These are phyloP conservation scores for Tuta absoluta DNA, from an alignment of 2,888 invertebrate genomes.

Conservation along the genomic window DNA sequence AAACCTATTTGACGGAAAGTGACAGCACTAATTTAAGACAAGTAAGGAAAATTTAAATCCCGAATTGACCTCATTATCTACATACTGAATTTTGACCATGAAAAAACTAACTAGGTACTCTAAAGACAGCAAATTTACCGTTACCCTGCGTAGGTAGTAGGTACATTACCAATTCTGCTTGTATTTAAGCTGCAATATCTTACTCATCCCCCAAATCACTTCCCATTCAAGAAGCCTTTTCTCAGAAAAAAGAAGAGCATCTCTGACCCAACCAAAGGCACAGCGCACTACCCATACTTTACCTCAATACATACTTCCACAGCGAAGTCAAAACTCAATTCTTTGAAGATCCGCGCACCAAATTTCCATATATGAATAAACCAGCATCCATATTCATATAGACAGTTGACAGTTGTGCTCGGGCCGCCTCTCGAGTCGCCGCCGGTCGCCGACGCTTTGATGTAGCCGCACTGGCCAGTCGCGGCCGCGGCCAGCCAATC, in stretches of 20 bases:
- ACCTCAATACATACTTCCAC: slow-evolving; percentile 3
- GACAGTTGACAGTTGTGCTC: slow-evolving; percentile 69
- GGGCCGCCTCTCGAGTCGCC: slow-evolving; percentile 62
- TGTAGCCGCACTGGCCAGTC: slow-evolving; percentile 52
- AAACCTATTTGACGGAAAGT: too few species aligned
- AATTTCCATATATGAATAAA: slow-evolving; percentile 35
- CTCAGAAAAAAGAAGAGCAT: not conserved
- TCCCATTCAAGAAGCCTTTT: not conserved
- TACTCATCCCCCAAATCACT: not conserved
- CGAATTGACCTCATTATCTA: too few species aligned
- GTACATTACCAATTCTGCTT: too few species aligned
- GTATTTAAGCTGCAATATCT: not conserved
- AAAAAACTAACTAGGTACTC: too few species aligned
- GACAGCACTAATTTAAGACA: too few species aligned
- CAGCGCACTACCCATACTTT: not conserved
- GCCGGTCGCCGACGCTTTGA: slow-evolving; percentile 57
- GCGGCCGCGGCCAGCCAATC: slow-evolving; percentile 57
- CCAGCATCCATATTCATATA: slow-evolving; percentile 60
- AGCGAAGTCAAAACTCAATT: slow-evolving; percentile 15
- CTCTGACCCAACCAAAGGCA: not conserved
- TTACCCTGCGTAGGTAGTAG: too few species aligned
- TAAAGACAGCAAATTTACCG: too few species aligned
- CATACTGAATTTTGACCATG: too few species aligned
- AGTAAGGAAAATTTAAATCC: too few species aligned
- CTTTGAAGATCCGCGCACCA: slow-evolving; percentile 23